Conservation (phyloP, 1,140 invertebrate genomes). For the Sogatella furcifera region DNA sequence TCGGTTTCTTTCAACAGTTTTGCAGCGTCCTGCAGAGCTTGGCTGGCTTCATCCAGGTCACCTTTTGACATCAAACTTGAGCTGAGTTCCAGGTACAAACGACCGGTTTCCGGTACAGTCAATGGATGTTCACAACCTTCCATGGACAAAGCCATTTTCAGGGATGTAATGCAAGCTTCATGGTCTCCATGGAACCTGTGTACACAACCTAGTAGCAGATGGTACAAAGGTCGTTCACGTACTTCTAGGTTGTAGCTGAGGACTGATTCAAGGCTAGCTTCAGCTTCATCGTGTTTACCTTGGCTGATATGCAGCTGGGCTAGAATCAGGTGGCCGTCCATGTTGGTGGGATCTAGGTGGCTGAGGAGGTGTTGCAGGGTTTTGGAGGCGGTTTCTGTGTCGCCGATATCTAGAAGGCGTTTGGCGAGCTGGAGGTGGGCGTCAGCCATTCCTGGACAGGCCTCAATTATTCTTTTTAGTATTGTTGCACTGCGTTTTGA, state of each 20-base stretch:
- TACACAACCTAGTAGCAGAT: constrained; percentile 73
- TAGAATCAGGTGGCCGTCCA: constrained; percentile 75
- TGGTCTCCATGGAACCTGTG: constrained; percentile 64
- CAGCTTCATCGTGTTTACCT: constrained; percentile 63
- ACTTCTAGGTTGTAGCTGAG: constrained; percentile 87
- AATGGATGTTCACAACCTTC: constrained; percentile 15
- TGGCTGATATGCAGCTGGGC: constrained; percentile 73
- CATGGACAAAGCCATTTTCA: constrained; percentile 52
- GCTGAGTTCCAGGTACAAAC: constrained; percentile 79
- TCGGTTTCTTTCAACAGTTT: constrained; percentile 60
- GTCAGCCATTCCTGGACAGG: constrained; percentile 69
- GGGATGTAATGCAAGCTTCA: constrained; percentile 61
- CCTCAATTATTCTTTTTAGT: constrained; percentile 59
- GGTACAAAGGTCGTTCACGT: constrained; percentile 80
- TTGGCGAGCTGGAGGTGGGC: constrained; percentile 42
- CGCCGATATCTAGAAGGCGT: constrained; percentile 49
- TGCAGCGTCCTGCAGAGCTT: constrained; percentile 73
- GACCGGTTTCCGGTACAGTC: constrained; percentile 39
- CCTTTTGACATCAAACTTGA: constrained; percentile 58
- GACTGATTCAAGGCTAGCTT: constrained; percentile 76
- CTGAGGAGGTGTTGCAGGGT: constrained; percentile 64
- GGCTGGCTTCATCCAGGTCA: constrained; percentile 66
- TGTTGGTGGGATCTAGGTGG: constrained; percentile 58
- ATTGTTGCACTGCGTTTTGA: constrained; percentile 46
- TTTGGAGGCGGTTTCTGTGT: constrained; percentile 53